Conservation (phyloP, 1,140 invertebrate genomes). For the Doryteuthis pealeii region DNA sequence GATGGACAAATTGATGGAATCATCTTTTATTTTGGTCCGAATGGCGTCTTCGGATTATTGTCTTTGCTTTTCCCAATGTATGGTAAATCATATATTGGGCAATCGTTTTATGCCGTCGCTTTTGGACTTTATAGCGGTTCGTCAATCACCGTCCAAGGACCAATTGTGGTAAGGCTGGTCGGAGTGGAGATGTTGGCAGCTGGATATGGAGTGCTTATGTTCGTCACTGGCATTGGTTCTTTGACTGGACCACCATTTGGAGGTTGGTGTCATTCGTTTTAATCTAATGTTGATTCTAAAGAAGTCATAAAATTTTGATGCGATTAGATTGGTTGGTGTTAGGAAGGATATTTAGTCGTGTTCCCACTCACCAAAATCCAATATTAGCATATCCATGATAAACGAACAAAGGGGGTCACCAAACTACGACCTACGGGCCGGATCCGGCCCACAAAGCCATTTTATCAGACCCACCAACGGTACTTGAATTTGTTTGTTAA, state of each 20-base stretch:
- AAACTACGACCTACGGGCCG: too few relatives aligned
- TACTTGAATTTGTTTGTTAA: too few relatives aligned
- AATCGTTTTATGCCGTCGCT: slow-evolving; percentile 21
- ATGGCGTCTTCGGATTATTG: slow-evolving; percentile 23
- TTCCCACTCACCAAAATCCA: too few relatives aligned
- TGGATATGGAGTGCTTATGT: slow-evolving; percentile 26
- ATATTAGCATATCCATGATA: too few relatives aligned
- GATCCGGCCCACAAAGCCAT: too few relatives aligned
- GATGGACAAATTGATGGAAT: slow-evolving; percentile 22
- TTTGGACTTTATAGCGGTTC: slow-evolving; percentile 35
- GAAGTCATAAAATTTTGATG: too few relatives aligned
- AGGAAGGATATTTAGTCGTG: too few relatives aligned
- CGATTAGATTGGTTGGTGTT: too few relatives aligned
- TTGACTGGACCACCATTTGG: slow-evolving; percentile 31
- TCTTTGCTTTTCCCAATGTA: slow-evolving; percentile 24
- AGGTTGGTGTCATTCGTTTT: too few relatives aligned
- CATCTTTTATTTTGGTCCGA: slow-evolving; percentile 25
- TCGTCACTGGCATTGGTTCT: slow-evolving; percentile 25
- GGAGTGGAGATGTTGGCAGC: slow-evolving; percentile 30
- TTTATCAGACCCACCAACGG: too few relatives aligned
- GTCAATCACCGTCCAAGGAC: slow-evolving; percentile 20
- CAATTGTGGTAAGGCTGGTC: slow-evolving; percentile 25
- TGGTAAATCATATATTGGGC: slow-evolving; percentile 16
- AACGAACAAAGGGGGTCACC: too few relatives aligned
- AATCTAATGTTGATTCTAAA: too few relatives aligned